Evolutionary conservation across 1,140 invertebrate genomes (phyloP).

Genomic region (Solenopsis fugax): DNA sequence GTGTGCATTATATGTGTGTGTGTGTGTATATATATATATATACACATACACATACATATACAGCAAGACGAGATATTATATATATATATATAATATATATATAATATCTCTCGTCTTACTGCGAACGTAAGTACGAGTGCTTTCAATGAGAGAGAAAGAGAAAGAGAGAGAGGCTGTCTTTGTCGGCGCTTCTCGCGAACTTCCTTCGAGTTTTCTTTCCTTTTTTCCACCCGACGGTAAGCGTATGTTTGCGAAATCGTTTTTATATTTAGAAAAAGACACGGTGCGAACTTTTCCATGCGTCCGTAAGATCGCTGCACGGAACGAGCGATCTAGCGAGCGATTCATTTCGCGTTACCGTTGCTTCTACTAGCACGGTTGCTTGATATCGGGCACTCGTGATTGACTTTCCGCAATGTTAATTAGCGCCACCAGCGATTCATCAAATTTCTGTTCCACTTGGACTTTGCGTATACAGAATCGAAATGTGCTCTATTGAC

Average conservation of each 20-base stretch:
- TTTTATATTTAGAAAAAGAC: slow-evolving; percentile 49
- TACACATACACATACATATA: not conserved
- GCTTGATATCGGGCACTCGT: not conserved
- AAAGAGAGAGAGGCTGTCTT: not conserved
- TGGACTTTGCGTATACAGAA: not conserved
- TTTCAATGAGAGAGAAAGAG: not conserved
- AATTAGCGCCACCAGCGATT: not conserved
- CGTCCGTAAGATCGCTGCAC: not conserved
- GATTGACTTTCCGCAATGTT: not conserved
- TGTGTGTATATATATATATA: not conserved
- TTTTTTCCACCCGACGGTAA: slow-evolving; percentile 10
- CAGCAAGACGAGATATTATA: too few species aligned
- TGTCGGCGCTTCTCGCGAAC: not conserved
- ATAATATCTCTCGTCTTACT: not conserved
- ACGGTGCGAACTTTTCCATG: slow-evolving; percentile 5
- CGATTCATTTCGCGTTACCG: slow-evolving; percentile 13
- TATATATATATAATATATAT: not conserved
- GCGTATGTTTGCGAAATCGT: slow-evolving; percentile 12
- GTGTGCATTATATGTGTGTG: not conserved
- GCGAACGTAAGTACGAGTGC: slow-evolving; percentile 20
- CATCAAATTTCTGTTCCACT: not conserved
- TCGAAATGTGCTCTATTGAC: not conserved
- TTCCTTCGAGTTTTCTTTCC: slow-evolving; percentile 27
- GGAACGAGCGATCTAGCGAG: not conserved
- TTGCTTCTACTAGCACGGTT: not conserved